Percentiles rank a stretch among this genome's conserved stretches.
These are phyloP conservation scores for Chondrosia reniformis DNA, from an alignment of 37 sponge, comb jelly and placozoan species.

Conservation along the genomic window DNA sequence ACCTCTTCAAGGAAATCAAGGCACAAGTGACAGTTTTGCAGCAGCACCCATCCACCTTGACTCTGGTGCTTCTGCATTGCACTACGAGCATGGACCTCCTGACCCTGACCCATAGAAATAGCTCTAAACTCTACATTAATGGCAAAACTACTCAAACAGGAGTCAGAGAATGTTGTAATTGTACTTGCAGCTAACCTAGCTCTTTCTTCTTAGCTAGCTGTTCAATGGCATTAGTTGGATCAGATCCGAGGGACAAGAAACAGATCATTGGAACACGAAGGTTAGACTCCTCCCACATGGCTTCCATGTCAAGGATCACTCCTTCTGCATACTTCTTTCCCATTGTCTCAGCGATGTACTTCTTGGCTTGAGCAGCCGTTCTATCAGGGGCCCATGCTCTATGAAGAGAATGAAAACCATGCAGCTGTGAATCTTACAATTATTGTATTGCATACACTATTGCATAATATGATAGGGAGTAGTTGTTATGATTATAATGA, in stretches of 20 bases:
- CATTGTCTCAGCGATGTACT: constrained; percentile 91
- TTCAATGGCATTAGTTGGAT: constrained; percentile 93
- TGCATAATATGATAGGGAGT: too few relatives aligned
- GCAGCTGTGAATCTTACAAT: not conserved
- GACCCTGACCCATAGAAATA: constrained; percentile 99
- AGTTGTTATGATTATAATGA: too few relatives aligned
- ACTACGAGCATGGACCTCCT: constrained; percentile 96
- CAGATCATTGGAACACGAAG: constrained; percentile 88
- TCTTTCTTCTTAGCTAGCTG: constrained; percentile 80
- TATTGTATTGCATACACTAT: not conserved
- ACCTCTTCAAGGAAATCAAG: constrained; percentile 97
- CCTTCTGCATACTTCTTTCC: constrained; percentile 96
- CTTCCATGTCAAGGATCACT: constrained; percentile 93
- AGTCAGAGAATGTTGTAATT: not conserved
- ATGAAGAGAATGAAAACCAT: not conserved
- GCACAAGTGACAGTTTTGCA: constrained; percentile 98
- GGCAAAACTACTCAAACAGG: not conserved
- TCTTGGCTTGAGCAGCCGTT: constrained; percentile 87
- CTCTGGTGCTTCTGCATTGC: constrained; percentile 76
- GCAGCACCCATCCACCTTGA: constrained; percentile 95
- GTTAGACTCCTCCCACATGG: constrained; percentile 90
- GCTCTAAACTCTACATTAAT: constrained; percentile 64
- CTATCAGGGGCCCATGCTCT: constrained; percentile 97
- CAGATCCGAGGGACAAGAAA: constrained; percentile 97
- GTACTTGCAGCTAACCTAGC: constrained; percentile 40